phyloP scores from a whole-genome alignment of 2,888 invertebrate genomes.

The Chrysina gloriosa region DNA sequence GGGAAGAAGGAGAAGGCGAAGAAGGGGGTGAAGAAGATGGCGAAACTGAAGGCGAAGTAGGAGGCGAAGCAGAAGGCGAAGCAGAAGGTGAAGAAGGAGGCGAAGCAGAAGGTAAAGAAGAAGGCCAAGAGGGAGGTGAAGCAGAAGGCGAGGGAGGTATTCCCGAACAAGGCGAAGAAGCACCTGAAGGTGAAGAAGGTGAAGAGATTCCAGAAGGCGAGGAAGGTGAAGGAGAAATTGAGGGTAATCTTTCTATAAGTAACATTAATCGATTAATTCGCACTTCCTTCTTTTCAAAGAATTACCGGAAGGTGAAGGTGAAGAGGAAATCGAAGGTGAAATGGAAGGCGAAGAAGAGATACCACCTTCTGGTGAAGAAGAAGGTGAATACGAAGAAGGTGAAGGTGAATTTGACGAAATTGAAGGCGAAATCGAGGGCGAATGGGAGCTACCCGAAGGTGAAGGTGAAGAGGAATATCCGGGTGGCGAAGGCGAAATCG shows the following conservation, averaged over 20 bases:
- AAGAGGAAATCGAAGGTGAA: conserved; percentile 25
- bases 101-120: not conserved
- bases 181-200: conserved; percentile 7
- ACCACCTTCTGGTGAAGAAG: not conserved
- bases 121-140: not conserved
- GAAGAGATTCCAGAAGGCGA: conserved; percentile 27
- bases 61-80: conserved; percentile 19
- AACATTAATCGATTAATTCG: too few species aligned
- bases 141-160: conserved; percentile 10
- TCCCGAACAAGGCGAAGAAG: conserved; percentile 22
- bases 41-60: conserved; percentile 1
- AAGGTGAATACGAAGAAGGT: not conserved
- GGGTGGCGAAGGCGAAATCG: conserved; percentile 2
- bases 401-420: conserved; percentile 10
- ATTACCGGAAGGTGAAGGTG: conserved; percentile 13
- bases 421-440: conserved; percentile 14
- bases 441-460: conserved; percentile 18
- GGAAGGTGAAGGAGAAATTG: conserved; percentile 33
- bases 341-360: conserved; percentile 14
- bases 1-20: conserved; percentile 26
- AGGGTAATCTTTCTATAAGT: too few species aligned
- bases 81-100: conserved; percentile 14
- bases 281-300: too few species aligned
- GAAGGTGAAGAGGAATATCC: not conserved
- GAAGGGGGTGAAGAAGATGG: conserved; percentile 18